Conservation (phyloP, 2,113 vertebrate genomes). For the Daubentonia madagascariensis region DNA sequence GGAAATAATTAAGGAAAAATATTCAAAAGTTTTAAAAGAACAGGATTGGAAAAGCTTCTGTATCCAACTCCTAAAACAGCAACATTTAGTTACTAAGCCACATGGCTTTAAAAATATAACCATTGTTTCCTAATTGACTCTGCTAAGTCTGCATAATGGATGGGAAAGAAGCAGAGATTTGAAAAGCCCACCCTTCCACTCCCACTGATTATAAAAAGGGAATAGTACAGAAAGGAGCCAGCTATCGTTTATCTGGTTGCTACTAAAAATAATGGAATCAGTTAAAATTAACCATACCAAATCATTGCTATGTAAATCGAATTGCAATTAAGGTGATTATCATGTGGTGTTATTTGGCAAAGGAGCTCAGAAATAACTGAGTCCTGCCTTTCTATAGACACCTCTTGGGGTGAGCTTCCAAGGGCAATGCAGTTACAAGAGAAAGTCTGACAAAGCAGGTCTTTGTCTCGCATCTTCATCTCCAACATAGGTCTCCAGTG, state of each 20-base stretch:
- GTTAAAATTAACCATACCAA: not conserved
- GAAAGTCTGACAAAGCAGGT: not conserved
- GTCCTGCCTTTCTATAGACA: not conserved
- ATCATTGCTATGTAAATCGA: not conserved
- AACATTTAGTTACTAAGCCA: not conserved
- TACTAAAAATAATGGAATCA: not conserved
- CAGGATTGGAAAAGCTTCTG: not conserved
- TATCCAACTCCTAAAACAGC: not conserved
- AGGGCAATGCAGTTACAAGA: not conserved
- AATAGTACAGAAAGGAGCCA: not conserved
- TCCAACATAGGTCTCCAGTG: not conserved
- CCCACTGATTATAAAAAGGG: not conserved
- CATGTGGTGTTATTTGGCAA: not conserved
- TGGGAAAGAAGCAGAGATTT: not conserved
- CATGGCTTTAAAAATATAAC: not conserved
- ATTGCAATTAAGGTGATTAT: not conserved
- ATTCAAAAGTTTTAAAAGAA: not conserved
- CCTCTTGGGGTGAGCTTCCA: not conserved
- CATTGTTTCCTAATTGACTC: not conserved
- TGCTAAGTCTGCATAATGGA: not conserved
- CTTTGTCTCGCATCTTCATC: not conserved
- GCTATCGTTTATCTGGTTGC: not conserved
- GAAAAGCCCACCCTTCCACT: not conserved
- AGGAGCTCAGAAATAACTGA: not conserved
- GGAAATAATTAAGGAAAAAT: not conserved